phyloP scores from a whole-genome alignment of 2,797 vertebrate species.

The Lemur catta region DNA sequence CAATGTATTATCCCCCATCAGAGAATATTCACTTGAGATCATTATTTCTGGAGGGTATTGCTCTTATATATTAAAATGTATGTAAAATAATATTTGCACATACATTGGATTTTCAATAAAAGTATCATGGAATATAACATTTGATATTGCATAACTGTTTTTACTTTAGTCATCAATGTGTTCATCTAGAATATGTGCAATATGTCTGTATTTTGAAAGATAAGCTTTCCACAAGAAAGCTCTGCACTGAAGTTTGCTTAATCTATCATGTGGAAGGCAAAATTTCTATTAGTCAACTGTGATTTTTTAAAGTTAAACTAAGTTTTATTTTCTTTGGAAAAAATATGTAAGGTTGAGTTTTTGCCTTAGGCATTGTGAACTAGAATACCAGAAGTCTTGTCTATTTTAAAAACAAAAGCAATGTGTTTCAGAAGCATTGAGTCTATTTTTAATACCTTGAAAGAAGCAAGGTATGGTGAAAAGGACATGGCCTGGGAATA shows the following conservation, averaged over 20 bases:
- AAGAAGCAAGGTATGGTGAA: not conserved
- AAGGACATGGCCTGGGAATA: not conserved
- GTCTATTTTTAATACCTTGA: conserved; percentile 19
- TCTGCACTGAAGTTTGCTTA: not conserved
- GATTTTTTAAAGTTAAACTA: not conserved
- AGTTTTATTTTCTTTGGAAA: not conserved
- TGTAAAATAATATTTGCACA: not conserved
- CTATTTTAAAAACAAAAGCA: conserved; percentile 26
- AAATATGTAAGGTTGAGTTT: conserved; percentile 27
- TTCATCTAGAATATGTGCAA: not conserved
- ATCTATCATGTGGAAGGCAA: not conserved
- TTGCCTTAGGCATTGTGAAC: not conserved
- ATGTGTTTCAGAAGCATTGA: not conserved
- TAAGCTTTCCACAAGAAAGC: not conserved
- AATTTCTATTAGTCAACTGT: not conserved
- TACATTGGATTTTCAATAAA: not conserved
- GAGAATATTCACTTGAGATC: not conserved
- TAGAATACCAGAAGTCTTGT: not conserved
- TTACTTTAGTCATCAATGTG: not conserved
- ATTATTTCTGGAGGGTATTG: not conserved
- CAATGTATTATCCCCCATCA: not conserved
- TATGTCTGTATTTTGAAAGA: not conserved
- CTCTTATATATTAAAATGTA: not conserved
- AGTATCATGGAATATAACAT: not conserved
- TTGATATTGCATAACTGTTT: not conserved